phyloP scores from a whole-genome alignment of 2,113 vertebrate genomes.

The Oreocharis arfaki region DNA sequence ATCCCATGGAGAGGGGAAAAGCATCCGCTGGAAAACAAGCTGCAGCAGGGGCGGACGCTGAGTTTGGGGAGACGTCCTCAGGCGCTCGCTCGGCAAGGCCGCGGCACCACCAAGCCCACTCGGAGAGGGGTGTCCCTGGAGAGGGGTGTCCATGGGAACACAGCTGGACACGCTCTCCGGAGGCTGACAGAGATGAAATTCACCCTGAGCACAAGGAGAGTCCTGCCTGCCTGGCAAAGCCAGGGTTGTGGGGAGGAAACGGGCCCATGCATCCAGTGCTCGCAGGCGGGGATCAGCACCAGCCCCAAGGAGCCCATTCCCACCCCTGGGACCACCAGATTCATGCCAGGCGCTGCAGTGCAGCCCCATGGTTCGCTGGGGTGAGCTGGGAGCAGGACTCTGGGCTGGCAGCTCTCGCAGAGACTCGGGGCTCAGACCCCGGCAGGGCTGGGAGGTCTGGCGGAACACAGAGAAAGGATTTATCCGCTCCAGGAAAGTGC shows the following conservation, averaged over 20 bases:
- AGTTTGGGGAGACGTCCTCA: rapidly evolving
- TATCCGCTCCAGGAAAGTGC: neutral
- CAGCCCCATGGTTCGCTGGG: rapidly evolving
- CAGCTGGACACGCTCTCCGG: rapidly evolving
- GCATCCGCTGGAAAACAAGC: neutral
- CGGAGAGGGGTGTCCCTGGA: rapidly evolving
- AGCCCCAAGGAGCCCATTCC: neutral
- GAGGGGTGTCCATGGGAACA: neutral
- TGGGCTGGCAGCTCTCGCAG: rapidly evolving
- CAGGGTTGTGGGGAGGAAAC: neutral
- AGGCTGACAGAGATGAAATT: neutral
- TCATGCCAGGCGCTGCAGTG: neutral
- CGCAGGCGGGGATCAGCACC: rapidly evolving
- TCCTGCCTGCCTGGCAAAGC: neutral
- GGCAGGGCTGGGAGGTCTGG: rapidly evolving
- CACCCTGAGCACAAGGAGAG: neutral
- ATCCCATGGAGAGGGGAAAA: neutral
- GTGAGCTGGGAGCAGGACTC: neutral
- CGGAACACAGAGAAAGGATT: neutral
- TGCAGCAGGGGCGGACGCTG: rapidly evolving
- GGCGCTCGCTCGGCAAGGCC: rapidly evolving
- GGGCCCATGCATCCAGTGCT: neutral
- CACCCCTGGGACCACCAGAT: rapidly evolving
- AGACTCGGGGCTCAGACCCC: neutral
- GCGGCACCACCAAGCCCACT: rapidly evolving